Base-by-base conservation (phyloP, 1,140 invertebrate species). In the Contarinia nasturtii region DNA sequence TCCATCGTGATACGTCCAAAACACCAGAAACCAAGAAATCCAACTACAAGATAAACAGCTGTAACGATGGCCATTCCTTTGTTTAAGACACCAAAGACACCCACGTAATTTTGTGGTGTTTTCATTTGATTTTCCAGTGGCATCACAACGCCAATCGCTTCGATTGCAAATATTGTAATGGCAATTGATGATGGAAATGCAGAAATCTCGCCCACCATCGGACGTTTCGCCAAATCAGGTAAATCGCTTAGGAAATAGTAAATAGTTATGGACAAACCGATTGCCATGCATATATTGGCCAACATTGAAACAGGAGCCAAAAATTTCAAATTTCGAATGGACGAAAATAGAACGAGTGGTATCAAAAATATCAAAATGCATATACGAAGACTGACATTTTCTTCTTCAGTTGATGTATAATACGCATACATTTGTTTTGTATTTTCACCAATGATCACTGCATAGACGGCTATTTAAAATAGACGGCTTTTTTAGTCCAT, bases 81-180 rank as follows among this genome's bases (percentile, higher is more conserved):
- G 59, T 88, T 92, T 12, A 94, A 65, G 2, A 94, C 86, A 38
- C 89, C 89, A 50, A 77, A 85, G 44, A 80, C 65, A 7, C 87
- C 87, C 11, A 80, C 69, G 67, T 93, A 87, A 49, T 84, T 70
- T 51, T 77, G 69, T 0, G 86, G 86, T 4, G 77, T 82, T 60
- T 80, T 78, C 89, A 93, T 93, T 48, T 78, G 81, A 57, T 92
- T 92, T 63, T 93, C 87, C 49, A 95, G 63, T 0, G 90, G 90
- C 76, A 95, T 84, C 4, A 93, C 76, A 40, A 80, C 78, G 56
- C 83, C 83, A 54, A 87, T 86, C 4, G 27, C 27, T 27, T 83
- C 80, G 68, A 87, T 86, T n/a, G 82, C 83, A 52, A 87, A 87
- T 19, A 87, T 80, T 1, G 77, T 81, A 21, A 64, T 64, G 14